A percentile compares a stretch with the other conserved stretches of the same genome.
Conservation (phyloP, 1,140 invertebrate species). For the Diachasmimorpha longicaudata region DNA sequence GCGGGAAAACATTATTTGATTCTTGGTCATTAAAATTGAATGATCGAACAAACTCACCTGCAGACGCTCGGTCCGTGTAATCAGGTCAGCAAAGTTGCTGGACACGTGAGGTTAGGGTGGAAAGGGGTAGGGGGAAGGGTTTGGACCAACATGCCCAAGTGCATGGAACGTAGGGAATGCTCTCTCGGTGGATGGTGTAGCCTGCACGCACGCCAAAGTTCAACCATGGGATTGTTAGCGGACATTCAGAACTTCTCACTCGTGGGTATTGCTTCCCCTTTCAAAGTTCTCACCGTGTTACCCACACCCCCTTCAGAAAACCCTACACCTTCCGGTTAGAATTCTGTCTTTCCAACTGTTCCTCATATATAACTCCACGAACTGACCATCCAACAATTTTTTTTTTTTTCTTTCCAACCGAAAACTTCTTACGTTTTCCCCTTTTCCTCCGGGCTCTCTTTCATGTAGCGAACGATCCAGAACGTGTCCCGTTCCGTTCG, state of each 20-base stretch:
- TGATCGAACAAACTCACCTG: not conserved
- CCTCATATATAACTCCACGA: not conserved
- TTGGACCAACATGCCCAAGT: not conserved
- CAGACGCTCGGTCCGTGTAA: not conserved
- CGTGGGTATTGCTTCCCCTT: constrained; percentile 22
- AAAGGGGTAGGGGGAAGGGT: not conserved
- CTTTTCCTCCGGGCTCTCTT: not conserved
- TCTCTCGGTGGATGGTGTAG: not conserved
- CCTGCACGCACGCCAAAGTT: constrained; percentile 14
- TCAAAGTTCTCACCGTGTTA: constrained; percentile 20
- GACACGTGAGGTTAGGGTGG: not conserved
- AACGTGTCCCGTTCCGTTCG: constrained; percentile 22
- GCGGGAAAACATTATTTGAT: not conserved
- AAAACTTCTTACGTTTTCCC: constrained; percentile 1
- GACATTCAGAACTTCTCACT: constrained; percentile 33
- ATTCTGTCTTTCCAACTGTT: constrained; percentile 3
- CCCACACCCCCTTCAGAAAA: not conserved
- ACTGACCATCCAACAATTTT: constrained; percentile 10
- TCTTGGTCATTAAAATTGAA: not conserved
- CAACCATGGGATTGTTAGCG: constrained; percentile 25
- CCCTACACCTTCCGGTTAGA: not conserved
- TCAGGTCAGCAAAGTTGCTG: not conserved
- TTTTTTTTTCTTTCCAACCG: not conserved
- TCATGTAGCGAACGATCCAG: constrained; percentile 21
- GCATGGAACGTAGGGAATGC: not conserved